Evolutionary conservation across 1,140 invertebrate genomes (phyloP).

Genomic region (Pantala flavescens): DNA sequence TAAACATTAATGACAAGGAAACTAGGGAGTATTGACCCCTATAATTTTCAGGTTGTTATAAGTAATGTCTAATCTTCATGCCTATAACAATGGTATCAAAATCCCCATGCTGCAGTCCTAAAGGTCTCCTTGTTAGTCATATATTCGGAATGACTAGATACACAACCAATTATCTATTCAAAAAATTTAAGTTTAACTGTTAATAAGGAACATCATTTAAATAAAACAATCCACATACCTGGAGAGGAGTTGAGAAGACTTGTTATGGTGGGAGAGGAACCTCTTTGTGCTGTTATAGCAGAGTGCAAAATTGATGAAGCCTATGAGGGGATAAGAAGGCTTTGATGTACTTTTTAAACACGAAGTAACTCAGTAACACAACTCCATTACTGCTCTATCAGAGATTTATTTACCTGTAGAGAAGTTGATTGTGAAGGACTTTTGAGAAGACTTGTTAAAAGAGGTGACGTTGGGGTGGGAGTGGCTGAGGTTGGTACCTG

Average conservation of each 20-base stretch:
- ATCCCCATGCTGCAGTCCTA: too few species aligned
- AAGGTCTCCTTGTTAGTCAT: too few species aligned
- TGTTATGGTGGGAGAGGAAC: constrained; percentile 42
- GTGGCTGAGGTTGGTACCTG: neutral
- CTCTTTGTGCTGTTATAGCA: constrained; percentile 32
- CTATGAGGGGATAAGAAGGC: constrained; percentile 34
- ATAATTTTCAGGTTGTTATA: too few species aligned
- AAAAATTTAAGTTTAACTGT: too few species aligned
- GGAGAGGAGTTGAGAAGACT: constrained; percentile 43
- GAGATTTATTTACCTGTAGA: constrained; percentile 15
- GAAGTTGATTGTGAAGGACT: constrained; percentile 40
- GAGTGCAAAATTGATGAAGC: constrained; percentile 37
- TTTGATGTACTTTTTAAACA: constrained; percentile 37
- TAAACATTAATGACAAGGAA: too few species aligned
- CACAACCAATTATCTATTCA: too few species aligned
- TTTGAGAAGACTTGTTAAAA: constrained; percentile 71
- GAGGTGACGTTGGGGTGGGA: constrained; percentile 44
- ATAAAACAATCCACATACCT: neutral
- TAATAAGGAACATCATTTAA: too few species aligned
- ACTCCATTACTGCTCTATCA: too few species aligned
- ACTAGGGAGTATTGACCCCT: too few species aligned
- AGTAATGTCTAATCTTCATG: too few species aligned
- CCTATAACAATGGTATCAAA: too few species aligned
- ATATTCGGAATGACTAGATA: too few species aligned
- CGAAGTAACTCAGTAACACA: constrained; percentile 11